These are phyloP conservation scores for Branchellion lobata DNA, from an alignment of 2,888 invertebrate genomes.

Conservation along the genomic window DNA sequence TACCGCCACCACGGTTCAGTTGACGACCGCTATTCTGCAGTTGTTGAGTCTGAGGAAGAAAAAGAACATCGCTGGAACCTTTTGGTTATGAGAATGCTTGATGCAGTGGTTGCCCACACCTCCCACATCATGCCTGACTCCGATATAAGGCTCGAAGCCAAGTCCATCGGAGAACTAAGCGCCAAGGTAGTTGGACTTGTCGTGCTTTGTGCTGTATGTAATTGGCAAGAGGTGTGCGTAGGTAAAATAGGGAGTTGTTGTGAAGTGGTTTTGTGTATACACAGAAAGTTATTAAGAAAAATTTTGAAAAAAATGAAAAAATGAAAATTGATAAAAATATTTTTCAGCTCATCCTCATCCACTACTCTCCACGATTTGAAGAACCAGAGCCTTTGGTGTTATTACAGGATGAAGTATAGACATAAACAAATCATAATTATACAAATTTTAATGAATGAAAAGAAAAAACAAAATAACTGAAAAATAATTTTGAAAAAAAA, in stretches of 20 bases:
- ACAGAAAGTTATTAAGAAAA: too few species aligned
- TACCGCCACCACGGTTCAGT: background rate
- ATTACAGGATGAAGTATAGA: background rate
- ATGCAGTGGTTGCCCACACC: background rate
- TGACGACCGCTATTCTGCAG: slow-evolving; percentile 18
- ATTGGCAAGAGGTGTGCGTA: too few species aligned
- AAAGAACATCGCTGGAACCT: slow-evolving; percentile 20
- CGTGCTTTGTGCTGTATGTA: too few species aligned
- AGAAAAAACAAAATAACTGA: too few species aligned
- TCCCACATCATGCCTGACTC: slow-evolving; percentile 20
- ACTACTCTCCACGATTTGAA: slow-evolving; percentile 32
- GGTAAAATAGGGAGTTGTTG: too few species aligned
- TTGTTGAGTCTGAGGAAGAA: slow-evolving; percentile 28
- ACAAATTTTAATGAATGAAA: too few species aligned
- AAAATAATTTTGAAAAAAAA: too few species aligned
- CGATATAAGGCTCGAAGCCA: slow-evolving; percentile 31
- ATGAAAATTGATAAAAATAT: background rate
- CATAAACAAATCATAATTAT: too few species aligned
- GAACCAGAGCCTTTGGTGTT: background rate
- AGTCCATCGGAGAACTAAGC: slow-evolving; percentile 2
- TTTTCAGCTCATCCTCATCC: slow-evolving; percentile 16
- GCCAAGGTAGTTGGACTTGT: background rate
- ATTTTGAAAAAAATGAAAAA: background rate
- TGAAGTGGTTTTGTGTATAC: too few species aligned
- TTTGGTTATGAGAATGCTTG: slow-evolving; percentile 13